Percentiles rank a stretch among this genome's conserved stretches.
Conservation (phyloP, 1,140 invertebrate genomes). For the Ericerus pela region DNA sequence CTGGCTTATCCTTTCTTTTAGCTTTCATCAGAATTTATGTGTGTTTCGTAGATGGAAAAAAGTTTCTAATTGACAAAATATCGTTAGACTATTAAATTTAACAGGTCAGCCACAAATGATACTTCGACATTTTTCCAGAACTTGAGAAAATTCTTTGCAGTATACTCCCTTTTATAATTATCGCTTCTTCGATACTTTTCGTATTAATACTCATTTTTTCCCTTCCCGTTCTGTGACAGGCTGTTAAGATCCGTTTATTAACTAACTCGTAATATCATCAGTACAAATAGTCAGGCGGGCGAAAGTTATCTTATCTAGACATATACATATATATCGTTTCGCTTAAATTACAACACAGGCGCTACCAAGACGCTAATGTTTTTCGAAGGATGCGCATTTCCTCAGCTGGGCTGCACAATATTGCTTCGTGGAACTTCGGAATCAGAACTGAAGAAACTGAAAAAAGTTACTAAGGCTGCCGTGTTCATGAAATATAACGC, state of each 20-base stretch:
- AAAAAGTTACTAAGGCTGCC: slow-evolving; percentile 64
- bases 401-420: slow-evolving; percentile 77
- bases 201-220: not conserved
- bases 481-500: slow-evolving; percentile 81
- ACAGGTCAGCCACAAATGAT: too few relatives aligned
- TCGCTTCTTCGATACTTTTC: not conserved
- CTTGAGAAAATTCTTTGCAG: not conserved
- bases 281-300: too few relatives aligned
- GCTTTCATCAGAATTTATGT: too few relatives aligned
- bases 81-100: too few relatives aligned
- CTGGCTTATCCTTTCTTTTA: too few relatives aligned
- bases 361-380: slow-evolving; percentile 76
- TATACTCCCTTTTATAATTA: not conserved
- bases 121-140: not conserved
- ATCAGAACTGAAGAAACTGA: slow-evolving; percentile 63
- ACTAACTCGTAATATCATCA: too few relatives aligned
- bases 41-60: too few relatives aligned
- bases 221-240: not conserved
- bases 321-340: too few relatives aligned
- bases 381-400: slow-evolving; percentile 74
- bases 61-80: too few relatives aligned
- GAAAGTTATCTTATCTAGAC: too few relatives aligned
- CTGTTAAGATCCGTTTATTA: too few relatives aligned
- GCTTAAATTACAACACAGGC: slow-evolving; percentile 37
- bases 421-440: slow-evolving; percentile 62